phyloP scores from a whole-genome alignment of 2,888 invertebrate species.

The Anodontia alba region DNA sequence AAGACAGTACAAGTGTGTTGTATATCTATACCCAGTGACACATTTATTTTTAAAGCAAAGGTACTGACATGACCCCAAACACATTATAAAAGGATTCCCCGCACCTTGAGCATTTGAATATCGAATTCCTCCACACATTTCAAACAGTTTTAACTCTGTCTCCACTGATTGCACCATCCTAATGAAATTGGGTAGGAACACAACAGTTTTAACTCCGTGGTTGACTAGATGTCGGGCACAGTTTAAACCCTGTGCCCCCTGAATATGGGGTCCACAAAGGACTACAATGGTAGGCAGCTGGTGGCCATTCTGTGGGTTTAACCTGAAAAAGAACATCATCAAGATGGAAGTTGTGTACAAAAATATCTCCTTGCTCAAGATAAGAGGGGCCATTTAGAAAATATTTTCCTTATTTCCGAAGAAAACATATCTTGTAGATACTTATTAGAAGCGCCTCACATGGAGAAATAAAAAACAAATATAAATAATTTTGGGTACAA shows the following conservation, averaged over 20 bases:
- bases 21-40: no score
- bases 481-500: no score
- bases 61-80: no score
- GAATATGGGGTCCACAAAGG: constrained; percentile 89
- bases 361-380: background rate
- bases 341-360: no score
- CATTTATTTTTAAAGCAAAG: no score
- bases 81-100: no score
- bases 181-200: constrained; percentile 86
- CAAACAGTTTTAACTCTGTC: constrained; percentile 89
- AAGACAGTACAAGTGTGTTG: no score
- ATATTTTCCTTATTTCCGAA: no score
- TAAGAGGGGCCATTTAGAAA: no score
- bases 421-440: no score
- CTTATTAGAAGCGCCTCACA: no score
- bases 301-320: constrained; percentile 94
- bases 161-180: constrained; percentile 84
- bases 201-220: constrained; percentile 91
- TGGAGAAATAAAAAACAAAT: no score
- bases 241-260: constrained; percentile 89
- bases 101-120: constrained; percentile 80
- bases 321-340: constrained; percentile 84
- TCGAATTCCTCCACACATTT: constrained; percentile 87
- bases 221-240: constrained; percentile 91
- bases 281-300: constrained; percentile 94